A percentile compares a stretch with the other conserved stretches of the same genome.
phyloP scores from a whole-genome alignment of 2,797 vertebrate genomes.

The Notoglanidium macrostoma region DNA sequence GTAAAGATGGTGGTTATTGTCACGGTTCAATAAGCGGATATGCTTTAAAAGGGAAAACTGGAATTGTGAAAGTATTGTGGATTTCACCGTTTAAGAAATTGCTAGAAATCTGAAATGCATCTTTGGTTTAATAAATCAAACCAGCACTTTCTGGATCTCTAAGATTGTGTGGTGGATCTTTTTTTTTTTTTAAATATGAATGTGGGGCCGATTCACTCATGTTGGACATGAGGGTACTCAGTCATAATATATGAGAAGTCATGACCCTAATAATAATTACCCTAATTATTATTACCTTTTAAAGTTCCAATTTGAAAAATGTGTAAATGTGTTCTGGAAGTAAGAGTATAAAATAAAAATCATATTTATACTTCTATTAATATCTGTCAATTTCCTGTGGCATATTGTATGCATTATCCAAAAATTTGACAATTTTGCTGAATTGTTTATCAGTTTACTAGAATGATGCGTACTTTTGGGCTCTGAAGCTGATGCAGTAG shows the following conservation, averaged over 20 bases:
- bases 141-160: slow-evolving; percentile 73
- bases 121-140: slow-evolving; percentile 72
- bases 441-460: not conserved
- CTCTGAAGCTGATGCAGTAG: not conserved
- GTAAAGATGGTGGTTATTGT: slow-evolving; percentile 64
- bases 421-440: not conserved
- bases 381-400: not conserved
- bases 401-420: not conserved
- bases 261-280: not conserved
- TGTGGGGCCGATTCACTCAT: not conserved
- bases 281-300: too few relatives aligned
- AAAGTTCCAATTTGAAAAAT: not conserved
- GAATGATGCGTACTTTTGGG: not conserved
- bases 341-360: not conserved
- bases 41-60: slow-evolving; percentile 12
- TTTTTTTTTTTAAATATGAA: not conserved
- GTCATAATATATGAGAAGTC: not conserved
- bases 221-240: not conserved
- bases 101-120: slow-evolving; percentile 53
- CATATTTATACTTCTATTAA: not conserved
- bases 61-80: slow-evolving; percentile 49
- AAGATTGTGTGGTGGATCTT: not conserved
- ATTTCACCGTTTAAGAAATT: slow-evolving; percentile 61
- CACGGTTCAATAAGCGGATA: not conserved
- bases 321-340: not conserved